These are phyloP conservation scores for Fukomys damarensis DNA, from an alignment of 2,113 vertebrate genomes.

Conservation along the genomic window DNA sequence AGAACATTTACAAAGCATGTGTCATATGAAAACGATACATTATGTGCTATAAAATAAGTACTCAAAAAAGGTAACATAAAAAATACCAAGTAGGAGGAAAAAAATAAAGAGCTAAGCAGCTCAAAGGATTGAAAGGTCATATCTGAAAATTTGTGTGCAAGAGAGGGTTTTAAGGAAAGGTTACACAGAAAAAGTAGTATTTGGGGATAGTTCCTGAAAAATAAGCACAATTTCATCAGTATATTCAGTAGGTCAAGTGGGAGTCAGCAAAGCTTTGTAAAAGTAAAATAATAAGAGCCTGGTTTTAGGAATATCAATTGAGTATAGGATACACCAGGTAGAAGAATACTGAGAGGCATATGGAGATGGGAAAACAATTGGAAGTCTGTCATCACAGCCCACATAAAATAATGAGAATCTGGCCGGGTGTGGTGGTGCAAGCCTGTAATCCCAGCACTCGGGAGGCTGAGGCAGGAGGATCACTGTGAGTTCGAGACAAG, in stretches of 20 bases:
- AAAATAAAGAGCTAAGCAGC: not conserved
- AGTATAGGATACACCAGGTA: not conserved
- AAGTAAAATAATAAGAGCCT: not conserved
- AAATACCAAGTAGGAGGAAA: not conserved
- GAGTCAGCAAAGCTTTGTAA: not conserved
- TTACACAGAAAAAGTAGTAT: not conserved
- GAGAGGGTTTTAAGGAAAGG: not conserved
- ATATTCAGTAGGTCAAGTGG: not conserved
- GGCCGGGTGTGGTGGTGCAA: no score
- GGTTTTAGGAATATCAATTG: not conserved
- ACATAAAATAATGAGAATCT: slow-evolving; percentile 19
- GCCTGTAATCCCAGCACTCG: no score
- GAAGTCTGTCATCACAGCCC: not conserved
- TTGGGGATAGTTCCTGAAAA: not conserved
- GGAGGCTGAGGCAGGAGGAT: no score
- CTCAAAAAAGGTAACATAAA: slow-evolving; percentile 29
- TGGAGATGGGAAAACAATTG: not conserved
- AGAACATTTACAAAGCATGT: not conserved
- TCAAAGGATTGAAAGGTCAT: not conserved
- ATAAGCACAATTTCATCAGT: not conserved
- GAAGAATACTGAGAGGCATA: not conserved
- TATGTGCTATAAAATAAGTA: not conserved
- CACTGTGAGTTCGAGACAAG: no score
- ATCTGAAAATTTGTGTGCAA: not conserved
- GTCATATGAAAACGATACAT: not conserved